phyloP scores from a whole-genome alignment of 2,888 invertebrate species.

The Microctonus hyperodae region DNA sequence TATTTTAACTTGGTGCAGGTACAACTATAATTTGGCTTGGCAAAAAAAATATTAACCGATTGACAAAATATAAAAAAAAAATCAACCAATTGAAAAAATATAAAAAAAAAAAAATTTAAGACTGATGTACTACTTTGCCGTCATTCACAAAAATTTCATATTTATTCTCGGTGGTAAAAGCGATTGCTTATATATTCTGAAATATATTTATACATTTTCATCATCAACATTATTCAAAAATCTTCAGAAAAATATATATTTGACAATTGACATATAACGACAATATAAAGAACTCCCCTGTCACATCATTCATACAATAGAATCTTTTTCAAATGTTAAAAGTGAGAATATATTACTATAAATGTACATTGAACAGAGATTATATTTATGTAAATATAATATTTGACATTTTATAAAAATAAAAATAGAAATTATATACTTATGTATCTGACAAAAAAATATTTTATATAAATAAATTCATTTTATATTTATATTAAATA shows the following conservation, averaged over 20 bases:
- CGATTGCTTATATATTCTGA: constrained; percentile 21
- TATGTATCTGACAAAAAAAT: not conserved
- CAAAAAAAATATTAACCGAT: not conserved
- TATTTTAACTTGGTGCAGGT: not conserved
- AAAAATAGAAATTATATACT: no score
- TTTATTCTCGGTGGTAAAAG: constrained; percentile 54
- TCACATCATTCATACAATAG: not conserved
- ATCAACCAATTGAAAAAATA: not conserved
- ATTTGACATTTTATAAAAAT: not conserved
- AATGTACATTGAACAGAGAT: not conserved
- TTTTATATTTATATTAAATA: no score
- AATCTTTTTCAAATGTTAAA: not conserved
- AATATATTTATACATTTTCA: not conserved
- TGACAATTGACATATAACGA: not conserved
- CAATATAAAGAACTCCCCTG: not conserved
- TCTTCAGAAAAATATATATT: not conserved
- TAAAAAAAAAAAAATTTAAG: not conserved
- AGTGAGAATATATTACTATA: no score
- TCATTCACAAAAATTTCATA: constrained; percentile 49
- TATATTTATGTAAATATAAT: not conserved
- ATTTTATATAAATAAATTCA: no score
- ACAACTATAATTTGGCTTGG: not conserved
- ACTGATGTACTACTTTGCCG: not conserved
- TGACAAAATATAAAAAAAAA: not conserved
- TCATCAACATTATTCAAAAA: not conserved